These are phyloP conservation scores for Leptinotarsa defecta DNA, from an alignment of 1,140 invertebrate species.

Conservation along the genomic window DNA sequence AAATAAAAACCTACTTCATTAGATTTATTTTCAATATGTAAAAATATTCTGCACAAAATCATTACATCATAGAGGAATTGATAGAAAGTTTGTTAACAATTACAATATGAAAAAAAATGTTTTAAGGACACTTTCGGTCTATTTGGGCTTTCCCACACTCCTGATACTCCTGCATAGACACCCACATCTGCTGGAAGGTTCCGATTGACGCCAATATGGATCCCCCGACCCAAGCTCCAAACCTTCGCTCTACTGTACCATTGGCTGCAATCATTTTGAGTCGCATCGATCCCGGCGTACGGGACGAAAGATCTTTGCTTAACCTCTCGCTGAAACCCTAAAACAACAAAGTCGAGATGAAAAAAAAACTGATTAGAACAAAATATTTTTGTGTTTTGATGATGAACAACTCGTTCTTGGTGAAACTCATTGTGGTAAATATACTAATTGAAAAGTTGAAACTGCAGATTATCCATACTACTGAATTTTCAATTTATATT, in stretches of 20 bases:
- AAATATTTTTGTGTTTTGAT: no score
- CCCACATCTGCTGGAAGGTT: conserved; percentile 98
- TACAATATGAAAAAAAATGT: neutral
- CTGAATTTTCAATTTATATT: no score
- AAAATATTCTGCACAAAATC: neutral
- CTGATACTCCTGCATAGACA: conserved; percentile 95
- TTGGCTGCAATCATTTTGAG: conserved; percentile 86
- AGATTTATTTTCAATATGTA: neutral
- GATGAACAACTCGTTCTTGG: no score
- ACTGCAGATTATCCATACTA: no score
- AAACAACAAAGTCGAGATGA: conserved; percentile 57
- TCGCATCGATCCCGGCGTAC: conserved; percentile 87
- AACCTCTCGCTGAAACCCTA: conserved; percentile 85
- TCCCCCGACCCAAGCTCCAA: conserved; percentile 95
- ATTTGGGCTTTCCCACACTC: conserved; percentile 91
- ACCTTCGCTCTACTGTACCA: conserved; percentile 81
- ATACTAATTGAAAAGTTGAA: neutral
- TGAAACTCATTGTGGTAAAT: neutral
- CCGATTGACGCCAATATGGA: conserved; percentile 94
- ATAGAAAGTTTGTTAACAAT: neutral
- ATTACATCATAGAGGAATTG: neutral
- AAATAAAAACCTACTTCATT: neutral
- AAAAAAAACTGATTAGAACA: neutral
- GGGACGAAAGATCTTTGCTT: conserved; percentile 84
- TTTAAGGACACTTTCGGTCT: conserved; percentile 88